Percentiles rank a stretch among this genome's conserved stretches.
phyloP scores from a whole-genome alignment of 2,888 invertebrate genomes.

The Xestobium rufovillosum region DNA sequence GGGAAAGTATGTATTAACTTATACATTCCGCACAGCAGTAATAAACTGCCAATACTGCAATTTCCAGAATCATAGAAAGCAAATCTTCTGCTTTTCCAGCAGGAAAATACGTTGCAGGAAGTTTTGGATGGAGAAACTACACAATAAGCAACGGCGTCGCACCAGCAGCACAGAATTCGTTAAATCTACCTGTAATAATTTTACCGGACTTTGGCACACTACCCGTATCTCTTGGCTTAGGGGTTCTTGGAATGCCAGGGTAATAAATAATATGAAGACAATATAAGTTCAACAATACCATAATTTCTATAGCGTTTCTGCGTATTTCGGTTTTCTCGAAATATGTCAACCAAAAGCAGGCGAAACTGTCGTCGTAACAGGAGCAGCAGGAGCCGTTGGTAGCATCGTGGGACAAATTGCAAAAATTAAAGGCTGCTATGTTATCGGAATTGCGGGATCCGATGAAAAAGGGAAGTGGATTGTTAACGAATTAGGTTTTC shows the following conservation, averaged over 20 bases:
- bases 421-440: slow-evolving; percentile 61
- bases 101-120: slow-evolving; percentile 53
- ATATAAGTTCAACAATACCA: too few species aligned
- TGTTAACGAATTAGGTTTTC: slow-evolving; percentile 57
- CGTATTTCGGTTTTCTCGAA: slow-evolving; percentile 67
- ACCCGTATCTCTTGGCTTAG: slow-evolving; percentile 54
- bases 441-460: slow-evolving; percentile 64
- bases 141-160: slow-evolving; percentile 46
- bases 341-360: slow-evolving; percentile 63
- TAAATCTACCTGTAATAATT: slow-evolving; percentile 33
- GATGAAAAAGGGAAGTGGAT: slow-evolving; percentile 63
- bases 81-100: slow-evolving; percentile 55
- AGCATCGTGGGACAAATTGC: slow-evolving; percentile 72
- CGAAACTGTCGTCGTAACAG: slow-evolving; percentile 64
- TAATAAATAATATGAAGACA: slow-evolving; percentile 30
- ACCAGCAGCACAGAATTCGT: slow-evolving; percentile 25
- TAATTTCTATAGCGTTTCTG: slow-evolving; percentile 63
- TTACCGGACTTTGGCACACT: slow-evolving; percentile 53
- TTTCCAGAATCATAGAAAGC: slow-evolving; percentile 55
- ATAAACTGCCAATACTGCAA: neutral
- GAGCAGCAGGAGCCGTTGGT: slow-evolving; percentile 74
- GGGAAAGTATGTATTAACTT: neutral
- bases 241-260: slow-evolving; percentile 64
- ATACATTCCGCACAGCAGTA: neutral
- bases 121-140: slow-evolving; percentile 61